Evolutionary conservation across 2,797 vertebrate genomes (phyloP), one percentile per base, ranked within the genome.

Genomic region (Melanotaenia pygmaea): DNA sequence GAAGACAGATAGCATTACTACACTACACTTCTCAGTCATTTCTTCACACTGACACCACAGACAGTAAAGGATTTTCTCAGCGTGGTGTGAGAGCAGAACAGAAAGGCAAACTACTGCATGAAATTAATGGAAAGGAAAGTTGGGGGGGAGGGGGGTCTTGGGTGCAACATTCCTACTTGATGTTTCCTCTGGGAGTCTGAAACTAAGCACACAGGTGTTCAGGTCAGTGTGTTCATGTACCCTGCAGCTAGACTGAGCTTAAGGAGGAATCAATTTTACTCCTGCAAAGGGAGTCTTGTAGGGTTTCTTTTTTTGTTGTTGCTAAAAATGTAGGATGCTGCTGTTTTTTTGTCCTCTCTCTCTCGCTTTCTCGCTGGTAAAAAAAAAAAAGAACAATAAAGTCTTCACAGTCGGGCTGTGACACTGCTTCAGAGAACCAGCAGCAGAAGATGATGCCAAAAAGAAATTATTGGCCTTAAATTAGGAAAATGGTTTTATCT

Each of bases 151-250:
- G 40, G 68, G 72, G 30, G 51, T 30, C 26, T 0, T 3, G 60
- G 79, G 82, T 86, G 85, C 43, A 53, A 88, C 84, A 89, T 91
- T 92, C 88, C 85, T 81, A 2, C 65, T 45, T 65, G 82, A 83
- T 63, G 40, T 74, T 80, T 87, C 82, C 68, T 80, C 67, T 66
- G 84, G 74, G 81, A 81, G 64, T 9, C 28, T 3, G 75, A 81
- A 75, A 67, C 6, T 10, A 53, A 76, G 72, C 73, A 26, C 43
- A 6, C 83, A 87, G 87, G 87, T 86, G 88, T 80, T 75, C 43
- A 14, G 22, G 32, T 70, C 72, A 35, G 32, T 34, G 45, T 60
- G 70, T 68, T 77, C 59, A 16, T 38, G 26, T n/a, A 61, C 20
- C 69, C 51, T 6, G 26, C 14, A 80, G 77, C 72, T 18, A 20